Evolutionary conservation across 2,888 invertebrate genomes (phyloP), one percentile per base, ranked within the genome.

Genomic region (Rhyacophila evoluta): DNA sequence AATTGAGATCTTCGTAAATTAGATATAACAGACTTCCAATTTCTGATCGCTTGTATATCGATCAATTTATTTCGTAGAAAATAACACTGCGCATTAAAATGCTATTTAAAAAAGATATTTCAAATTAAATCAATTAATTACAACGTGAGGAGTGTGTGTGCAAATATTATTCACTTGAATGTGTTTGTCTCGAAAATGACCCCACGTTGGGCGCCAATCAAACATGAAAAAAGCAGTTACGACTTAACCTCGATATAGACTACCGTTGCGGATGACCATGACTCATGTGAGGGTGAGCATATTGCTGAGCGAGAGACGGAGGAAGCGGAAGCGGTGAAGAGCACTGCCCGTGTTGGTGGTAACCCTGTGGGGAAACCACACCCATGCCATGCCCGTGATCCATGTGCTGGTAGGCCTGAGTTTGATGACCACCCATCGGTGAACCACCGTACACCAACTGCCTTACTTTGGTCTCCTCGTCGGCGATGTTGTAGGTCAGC

Each of bases 381-480:
- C 92, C 92, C 83, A 92, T 88, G 83, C 91, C 91, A 84, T 92
- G 92, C 55, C 55, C 55, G 84, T 92, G 92, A 86, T 92, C 90
- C 86, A 93, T 88, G 79, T 87, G 86, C 84, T 94, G 93, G 86
- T 91, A 91, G 83, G 92, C 90, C 86, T 92, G 92, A 83, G 92
- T 89, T 85, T 91, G 92, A 85, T 91, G 90, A 84, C 91, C 90
- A 88, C 92, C 92, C 85, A 90, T 88, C 88, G 92, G 91, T 85
- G 94, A 92, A 84, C 92, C 91, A 84, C 92, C 92, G 91, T 96
- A 96, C 91, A 95, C 95, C 94, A 96, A 93, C 94, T 96, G 96
- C 91, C 97, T 96, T 95, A 97, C 97, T 96, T 97, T 97, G 92
- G 95, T 95, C 89, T 97, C 95, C 92, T 97, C 97, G 91, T 97